A percentile compares a stretch with the other conserved stretches of the same genome.
Evolutionary conservation across 1,140 invertebrate genomes (phyloP).

Genomic region (Sinella curviseta): DNA sequence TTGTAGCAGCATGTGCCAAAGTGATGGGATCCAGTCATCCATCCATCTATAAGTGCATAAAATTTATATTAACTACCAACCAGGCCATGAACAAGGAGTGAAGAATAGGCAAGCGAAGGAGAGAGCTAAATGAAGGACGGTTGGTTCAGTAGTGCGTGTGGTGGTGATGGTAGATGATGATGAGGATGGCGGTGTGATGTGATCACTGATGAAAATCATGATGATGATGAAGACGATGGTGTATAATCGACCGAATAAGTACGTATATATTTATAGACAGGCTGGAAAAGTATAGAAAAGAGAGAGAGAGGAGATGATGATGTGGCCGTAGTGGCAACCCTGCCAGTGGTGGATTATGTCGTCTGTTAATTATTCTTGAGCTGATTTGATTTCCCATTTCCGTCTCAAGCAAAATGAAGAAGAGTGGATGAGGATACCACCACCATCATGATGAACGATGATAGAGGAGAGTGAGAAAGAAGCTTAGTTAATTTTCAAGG

Average conservation of each 20-base stretch:
- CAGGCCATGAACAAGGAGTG: background rate
- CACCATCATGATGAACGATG: background rate
- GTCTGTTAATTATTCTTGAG: conserved; percentile 31
- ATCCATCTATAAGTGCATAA: conserved; percentile 21
- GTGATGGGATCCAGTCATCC: conserved; percentile 3
- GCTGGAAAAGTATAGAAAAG: background rate
- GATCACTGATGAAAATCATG: conserved; percentile 2
- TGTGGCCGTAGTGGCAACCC: conserved; percentile 23
- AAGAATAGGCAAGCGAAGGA: background rate
- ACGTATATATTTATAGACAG: background rate
- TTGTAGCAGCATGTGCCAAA: background rate
- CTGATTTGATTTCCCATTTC: conserved; percentile 32
- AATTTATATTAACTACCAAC: conserved; percentile 21
- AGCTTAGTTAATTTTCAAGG: conserved; percentile 24
- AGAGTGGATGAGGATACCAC: background rate
- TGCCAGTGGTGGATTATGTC: conserved; percentile 30
- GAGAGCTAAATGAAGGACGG: background rate
- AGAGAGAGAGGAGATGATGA: background rate
- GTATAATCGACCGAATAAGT: background rate
- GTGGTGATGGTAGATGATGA: background rate
- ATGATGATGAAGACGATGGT: background rate
- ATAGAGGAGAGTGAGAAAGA: background rate
- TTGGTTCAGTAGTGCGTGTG: background rate
- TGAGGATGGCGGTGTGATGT: conserved; percentile 5
- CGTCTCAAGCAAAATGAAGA: conserved; percentile 8